A percentile compares a stretch with the other conserved stretches of the same genome.
phyloP scores from a whole-genome alignment of 2,888 invertebrate genomes.

The Thelaira solivaga region DNA sequence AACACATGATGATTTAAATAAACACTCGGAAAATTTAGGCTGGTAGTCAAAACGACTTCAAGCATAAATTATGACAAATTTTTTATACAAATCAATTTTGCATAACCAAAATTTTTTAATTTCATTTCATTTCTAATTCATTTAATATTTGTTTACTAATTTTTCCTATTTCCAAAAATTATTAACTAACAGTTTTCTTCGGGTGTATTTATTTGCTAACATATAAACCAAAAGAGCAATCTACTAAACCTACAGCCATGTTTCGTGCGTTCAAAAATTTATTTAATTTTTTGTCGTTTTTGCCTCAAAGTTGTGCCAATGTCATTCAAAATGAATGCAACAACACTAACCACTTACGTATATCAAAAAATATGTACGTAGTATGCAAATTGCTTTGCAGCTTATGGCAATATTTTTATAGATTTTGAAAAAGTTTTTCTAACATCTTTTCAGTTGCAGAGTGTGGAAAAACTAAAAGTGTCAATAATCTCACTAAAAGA shows the following conservation, averaged over 20 bases:
- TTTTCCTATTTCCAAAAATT: neutral
- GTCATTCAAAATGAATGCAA: constrained; percentile 36
- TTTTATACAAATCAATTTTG: too few species aligned
- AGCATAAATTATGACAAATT: too few species aligned
- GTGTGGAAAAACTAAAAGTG: constrained; percentile 48
- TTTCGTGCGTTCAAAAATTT: constrained; percentile 20
- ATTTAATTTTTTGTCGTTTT: neutral
- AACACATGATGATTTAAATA: constrained; percentile 19
- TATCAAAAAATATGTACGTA: neutral
- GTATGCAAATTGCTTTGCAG: constrained; percentile 45
- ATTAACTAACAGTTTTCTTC: neutral
- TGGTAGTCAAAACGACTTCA: neutral
- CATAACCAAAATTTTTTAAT: too few species aligned
- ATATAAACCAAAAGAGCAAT: too few species aligned
- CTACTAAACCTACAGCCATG: constrained; percentile 13
- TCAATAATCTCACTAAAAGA: constrained; percentile 53
- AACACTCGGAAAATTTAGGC: neutral
- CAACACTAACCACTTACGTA: constrained; percentile 2
- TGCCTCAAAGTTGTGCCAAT: constrained; percentile 24
- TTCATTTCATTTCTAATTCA: too few species aligned
- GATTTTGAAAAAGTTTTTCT: neutral
- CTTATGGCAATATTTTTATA: constrained; percentile 28
- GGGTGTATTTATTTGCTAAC: neutral
- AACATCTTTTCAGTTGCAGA: constrained; percentile 20
- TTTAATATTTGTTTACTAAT: neutral